Percentiles rank a stretch among this genome's conserved stretches.
phyloP scores from a whole-genome alignment of 1,140 invertebrate species.

The Bombus vancouverensis region DNA sequence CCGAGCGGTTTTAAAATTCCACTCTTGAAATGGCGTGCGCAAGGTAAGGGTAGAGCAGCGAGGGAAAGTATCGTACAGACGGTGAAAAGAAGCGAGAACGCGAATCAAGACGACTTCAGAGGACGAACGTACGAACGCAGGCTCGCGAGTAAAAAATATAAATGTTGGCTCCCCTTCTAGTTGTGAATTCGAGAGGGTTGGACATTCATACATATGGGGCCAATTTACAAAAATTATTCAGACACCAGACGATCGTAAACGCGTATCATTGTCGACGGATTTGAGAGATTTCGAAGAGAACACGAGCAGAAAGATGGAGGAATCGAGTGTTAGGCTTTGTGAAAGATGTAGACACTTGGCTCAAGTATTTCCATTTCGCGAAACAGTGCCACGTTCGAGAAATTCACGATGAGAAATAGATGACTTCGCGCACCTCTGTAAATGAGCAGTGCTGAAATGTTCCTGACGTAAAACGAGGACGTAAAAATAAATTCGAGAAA shows the following conservation, averaged over 20 bases:
- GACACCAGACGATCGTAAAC: constrained; percentile 70
- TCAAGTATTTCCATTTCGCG: constrained; percentile 10
- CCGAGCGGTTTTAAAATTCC: constrained; percentile 75
- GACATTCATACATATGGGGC: constrained; percentile 79
- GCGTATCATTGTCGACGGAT: constrained; percentile 79
- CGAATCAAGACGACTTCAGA: constrained; percentile 25
- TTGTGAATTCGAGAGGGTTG: constrained; percentile 75
- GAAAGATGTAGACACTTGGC: constrained; percentile 21
- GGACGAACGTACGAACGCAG: constrained; percentile 26
- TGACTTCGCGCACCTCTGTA: background rate
- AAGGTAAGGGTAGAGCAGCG: constrained; percentile 6
- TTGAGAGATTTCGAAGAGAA: constrained; percentile 72
- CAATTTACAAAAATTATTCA: constrained; percentile 82
- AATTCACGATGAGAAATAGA: background rate
- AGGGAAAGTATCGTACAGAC: constrained; percentile 40
- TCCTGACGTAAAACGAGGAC: background rate
- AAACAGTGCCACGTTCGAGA: background rate
- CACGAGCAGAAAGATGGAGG: constrained; percentile 1
- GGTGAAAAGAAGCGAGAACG: constrained; percentile 50
- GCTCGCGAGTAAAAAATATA: constrained; percentile 51
- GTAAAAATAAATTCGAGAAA: background rate
- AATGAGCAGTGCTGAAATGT: background rate
- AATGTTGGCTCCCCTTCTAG: constrained; percentile 67
- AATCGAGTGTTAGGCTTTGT: constrained; percentile 45
- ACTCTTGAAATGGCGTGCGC: constrained; percentile 65